Evolutionary conservation across 2,888 invertebrate genomes (phyloP).

Genomic region (Drosophila setosimentum): DNA sequence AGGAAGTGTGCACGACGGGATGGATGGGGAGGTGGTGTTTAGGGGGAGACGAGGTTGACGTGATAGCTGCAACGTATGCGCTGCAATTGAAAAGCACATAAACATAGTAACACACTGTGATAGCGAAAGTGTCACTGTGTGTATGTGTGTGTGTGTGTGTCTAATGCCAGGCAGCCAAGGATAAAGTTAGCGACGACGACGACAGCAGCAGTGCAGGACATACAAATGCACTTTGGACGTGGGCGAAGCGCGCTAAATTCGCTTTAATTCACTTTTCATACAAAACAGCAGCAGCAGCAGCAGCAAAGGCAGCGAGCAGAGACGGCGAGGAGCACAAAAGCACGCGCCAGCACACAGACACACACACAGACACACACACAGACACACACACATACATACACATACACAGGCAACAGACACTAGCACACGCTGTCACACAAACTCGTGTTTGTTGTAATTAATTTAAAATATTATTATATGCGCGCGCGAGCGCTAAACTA

Average conservation of each 20-base stretch:
- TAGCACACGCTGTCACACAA: conserved; percentile 22
- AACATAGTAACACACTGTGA: conserved; percentile 77
- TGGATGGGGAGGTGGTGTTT: neutral
- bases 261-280: conserved; percentile 82
- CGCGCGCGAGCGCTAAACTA: conserved; percentile 77
- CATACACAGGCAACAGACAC: conserved; percentile 16
- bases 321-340: conserved; percentile 58
- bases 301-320: conserved; percentile 10
- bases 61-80: conserved; percentile 43
- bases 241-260: conserved; percentile 79
- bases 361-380: conserved; percentile 7
- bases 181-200: conserved; percentile 66
- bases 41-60: conserved; percentile 13
- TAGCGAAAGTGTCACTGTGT: conserved; percentile 71
- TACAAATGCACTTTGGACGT: conserved; percentile 79
- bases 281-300: conserved; percentile 59
- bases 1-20: conserved; percentile 34
- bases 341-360: conserved; percentile 56
- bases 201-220: conserved; percentile 58
- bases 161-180: conserved; percentile 60
- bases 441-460: conserved; percentile 81
- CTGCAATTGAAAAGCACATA: conserved; percentile 69
- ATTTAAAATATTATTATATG: conserved; percentile 83
- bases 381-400: conserved; percentile 16
- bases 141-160: conserved; percentile 21